phyloP scores from a whole-genome alignment of 2,113 vertebrate genomes.

The Trachemys scripta region DNA sequence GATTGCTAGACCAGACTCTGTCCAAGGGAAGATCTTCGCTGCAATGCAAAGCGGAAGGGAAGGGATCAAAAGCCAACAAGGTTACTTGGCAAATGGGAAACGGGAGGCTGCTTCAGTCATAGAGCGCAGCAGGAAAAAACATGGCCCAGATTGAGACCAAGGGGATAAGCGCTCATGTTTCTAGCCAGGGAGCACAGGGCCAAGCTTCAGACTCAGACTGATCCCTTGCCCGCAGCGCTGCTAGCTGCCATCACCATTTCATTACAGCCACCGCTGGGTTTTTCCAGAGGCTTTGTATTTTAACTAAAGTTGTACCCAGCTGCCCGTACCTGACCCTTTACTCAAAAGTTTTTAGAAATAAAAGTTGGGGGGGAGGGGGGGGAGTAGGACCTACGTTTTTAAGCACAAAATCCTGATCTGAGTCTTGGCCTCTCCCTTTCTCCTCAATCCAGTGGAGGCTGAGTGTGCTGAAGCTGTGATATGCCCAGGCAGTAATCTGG shows the following conservation, averaged over 20 bases:
- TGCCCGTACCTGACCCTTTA: neutral
- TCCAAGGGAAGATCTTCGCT: neutral
- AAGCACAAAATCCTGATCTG: neutral
- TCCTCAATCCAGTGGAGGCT: neutral
- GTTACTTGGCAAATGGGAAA: neutral
- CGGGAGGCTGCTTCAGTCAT: neutral
- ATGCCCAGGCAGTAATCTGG: neutral
- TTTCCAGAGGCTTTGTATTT: neutral
- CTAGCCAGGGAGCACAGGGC: neutral
- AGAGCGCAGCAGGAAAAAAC: neutral
- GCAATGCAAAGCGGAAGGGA: neutral
- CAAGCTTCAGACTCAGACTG: neutral
- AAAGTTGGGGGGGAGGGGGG: neutral
- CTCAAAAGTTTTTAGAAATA: neutral
- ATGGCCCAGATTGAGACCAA: neutral
- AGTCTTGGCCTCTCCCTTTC: neutral
- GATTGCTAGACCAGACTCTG: neutral
- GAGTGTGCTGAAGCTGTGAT: neutral
- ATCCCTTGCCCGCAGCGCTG: neutral
- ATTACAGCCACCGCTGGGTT: neutral
- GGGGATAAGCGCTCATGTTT: neutral
- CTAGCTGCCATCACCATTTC: neutral
- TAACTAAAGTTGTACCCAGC: neutral
- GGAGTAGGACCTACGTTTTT: rapidly evolving
- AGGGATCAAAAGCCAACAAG: neutral